Percentiles rank a stretch among this genome's conserved stretches.
Conservation (phyloP, 2,797 vertebrate species). For the Loris lydekkerianus region DNA sequence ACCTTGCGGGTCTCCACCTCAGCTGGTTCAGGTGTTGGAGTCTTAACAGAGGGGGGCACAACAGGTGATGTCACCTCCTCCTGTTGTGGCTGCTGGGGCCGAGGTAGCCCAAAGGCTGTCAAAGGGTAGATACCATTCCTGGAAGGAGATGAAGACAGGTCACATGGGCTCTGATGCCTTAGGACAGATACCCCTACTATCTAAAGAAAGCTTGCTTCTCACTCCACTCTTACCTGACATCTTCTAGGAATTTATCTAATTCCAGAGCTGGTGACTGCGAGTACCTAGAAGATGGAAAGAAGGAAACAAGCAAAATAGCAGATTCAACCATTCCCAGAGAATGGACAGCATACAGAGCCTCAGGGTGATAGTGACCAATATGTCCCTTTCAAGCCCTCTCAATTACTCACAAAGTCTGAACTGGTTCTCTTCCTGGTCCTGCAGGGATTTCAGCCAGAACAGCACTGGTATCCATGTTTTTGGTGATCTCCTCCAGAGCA, state of each 20-base stretch:
- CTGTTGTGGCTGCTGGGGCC: slow-evolving; percentile 97
- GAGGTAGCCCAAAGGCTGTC: slow-evolving; percentile 96
- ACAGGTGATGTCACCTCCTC: slow-evolving; percentile 97
- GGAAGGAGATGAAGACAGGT: slow-evolving; percentile 35
- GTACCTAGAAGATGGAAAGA: slow-evolving; percentile 89
- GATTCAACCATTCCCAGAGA: slow-evolving; percentile 1
- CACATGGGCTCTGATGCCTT: not conserved
- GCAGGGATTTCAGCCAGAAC: slow-evolving; percentile 94
- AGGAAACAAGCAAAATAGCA: not conserved
- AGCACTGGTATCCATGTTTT: slow-evolving; percentile 97
- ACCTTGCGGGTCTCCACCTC: slow-evolving; percentile 99
- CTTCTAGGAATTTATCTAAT: slow-evolving; percentile 98
- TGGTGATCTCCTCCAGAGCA: slow-evolving; percentile 98
- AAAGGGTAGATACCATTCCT: slow-evolving; percentile 99
- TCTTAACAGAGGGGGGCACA: slow-evolving; percentile 96
- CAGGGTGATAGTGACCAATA: not conserved
- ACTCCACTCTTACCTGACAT: slow-evolving; percentile 93
- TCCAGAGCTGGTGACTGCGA: slow-evolving; percentile 98
- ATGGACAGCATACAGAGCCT: not conserved
- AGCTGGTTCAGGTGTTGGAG: slow-evolving; percentile 97
- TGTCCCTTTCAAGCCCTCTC: slow-evolving; percentile 36
- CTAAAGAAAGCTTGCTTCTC: slow-evolving; percentile 24
- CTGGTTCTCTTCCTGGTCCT: slow-evolving; percentile 91
- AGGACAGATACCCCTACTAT: not conserved
- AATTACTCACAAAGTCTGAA: slow-evolving; percentile 95